phyloP scores from a whole-genome alignment of 2,797 vertebrate genomes.

The Petrocephalus sullivani region DNA sequence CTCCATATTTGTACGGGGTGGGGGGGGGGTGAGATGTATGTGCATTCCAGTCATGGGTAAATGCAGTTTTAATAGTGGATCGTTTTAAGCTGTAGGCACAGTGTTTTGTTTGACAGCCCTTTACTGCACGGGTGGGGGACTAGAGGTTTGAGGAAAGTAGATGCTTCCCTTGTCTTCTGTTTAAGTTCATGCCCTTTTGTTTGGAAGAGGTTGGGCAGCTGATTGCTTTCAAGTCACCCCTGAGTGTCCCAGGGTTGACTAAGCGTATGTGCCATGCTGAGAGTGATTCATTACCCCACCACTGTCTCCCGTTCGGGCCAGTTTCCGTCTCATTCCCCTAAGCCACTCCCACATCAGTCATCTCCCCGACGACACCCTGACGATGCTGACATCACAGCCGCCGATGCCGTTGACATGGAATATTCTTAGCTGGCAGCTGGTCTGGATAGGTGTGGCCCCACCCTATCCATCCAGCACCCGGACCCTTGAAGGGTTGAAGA shows the following conservation, averaged over 20 bases:
- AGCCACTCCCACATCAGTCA: not conserved
- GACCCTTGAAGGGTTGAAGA: not conserved
- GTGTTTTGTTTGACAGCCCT: not conserved
- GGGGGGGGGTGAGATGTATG: not conserved
- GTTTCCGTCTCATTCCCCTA: not conserved
- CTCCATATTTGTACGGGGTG: not conserved
- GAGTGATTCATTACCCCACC: slow-evolving; percentile 5
- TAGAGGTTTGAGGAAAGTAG: not conserved
- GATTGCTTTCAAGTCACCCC: not conserved
- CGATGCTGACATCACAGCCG: too few species aligned
- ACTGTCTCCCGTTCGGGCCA: not conserved
- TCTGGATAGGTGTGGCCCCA: not conserved
- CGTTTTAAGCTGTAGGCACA: not conserved
- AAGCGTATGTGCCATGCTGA: not conserved
- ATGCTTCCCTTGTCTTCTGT: not conserved
- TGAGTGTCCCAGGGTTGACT: not conserved
- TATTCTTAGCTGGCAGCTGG: not conserved
- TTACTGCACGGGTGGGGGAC: not conserved
- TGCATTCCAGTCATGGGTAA: not conserved
- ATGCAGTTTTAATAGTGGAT: not conserved
- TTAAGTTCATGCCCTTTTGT: not conserved
- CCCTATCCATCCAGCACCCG: not conserved
- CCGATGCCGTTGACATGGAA: too few species aligned
- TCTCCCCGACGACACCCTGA: not conserved
- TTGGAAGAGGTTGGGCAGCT: not conserved